Base-by-base conservation (phyloP, 2,113 vertebrate genomes). In the Gallinago paraguaiae region DNA sequence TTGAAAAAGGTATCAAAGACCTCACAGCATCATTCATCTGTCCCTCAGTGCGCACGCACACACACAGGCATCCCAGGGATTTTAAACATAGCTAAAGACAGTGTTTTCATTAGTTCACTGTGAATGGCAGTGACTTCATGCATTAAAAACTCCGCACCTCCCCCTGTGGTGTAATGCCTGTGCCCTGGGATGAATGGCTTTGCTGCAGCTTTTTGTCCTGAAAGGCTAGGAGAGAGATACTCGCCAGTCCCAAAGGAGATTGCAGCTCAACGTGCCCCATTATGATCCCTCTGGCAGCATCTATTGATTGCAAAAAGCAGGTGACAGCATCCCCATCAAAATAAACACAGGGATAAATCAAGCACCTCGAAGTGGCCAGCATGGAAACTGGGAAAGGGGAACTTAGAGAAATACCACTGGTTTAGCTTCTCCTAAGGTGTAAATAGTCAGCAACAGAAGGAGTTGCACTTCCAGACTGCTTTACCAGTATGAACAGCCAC, bases 81-180 rank as follows among this genome's bases (percentile, higher is more conserved):
- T 96, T 96, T 81, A 93, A 88, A 94, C 80, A 37, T n/a, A 86
- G 90, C 95, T 82, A 61, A 96, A 93, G 90, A 95, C 95, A 86
- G 96, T 93, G 94, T 95, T 95, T 96, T 95, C 92, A 95, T 95
- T 92, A 90, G 76, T 90, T 56, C 11, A 0, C 41, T 88, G 60
- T 88, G 95, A 97, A 95, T 95, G 90, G 90, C 88, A 90, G 95
- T 97, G 95, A 96, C 95, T 96, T 97, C 95, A 96, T 96, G 93
- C 95, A 96, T 86, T 96, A 96, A 94, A 92, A 96, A 84, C 96
- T 88, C 88, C 0, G 76, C 93, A 93, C 91, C 92, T 96, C 92
- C 93, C 94, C 95, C 95, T 88, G 88, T 57, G 93, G 80, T 92
- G 95, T 84, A 85, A 93, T 84, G 93, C 88, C 86, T 59, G 37